Evolutionary conservation across 2,888 invertebrate species (phyloP), one percentile per base, ranked within the genome.

Genomic region (Lepidonotus clava): DNA sequence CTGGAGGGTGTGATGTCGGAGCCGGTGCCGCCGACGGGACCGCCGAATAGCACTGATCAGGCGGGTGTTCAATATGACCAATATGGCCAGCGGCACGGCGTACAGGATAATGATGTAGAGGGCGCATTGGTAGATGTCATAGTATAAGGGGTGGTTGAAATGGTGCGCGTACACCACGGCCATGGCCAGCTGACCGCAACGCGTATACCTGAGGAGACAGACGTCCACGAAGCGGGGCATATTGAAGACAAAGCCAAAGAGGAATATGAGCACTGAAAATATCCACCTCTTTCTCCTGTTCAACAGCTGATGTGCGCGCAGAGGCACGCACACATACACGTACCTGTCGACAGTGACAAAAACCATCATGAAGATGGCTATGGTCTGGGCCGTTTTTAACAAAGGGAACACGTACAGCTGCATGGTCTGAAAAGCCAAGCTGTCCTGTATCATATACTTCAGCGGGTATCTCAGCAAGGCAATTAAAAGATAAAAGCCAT

Each of bases 291-390:
- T 87, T 21, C 51, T 38, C 24, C 40, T 36, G 46, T 84, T 89
- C 87, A 90, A 88, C 4, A 88, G 38, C 5, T 76, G 21, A 0
- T 86, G 88, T 1, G 90, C 89, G 8, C 66, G 51, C 32, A 88
- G 71, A 4, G 89, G 89, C 36, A 61, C 32, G 77, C 89, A 89
- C 24, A 90, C 89, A 80, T 89, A 89, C 28, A 86, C 77, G 51
- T 84, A 90, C 4, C 90, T 77, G 83, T 90, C 90, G 24, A 89
- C 76, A 34, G 90, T 90, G 4, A 90, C 89, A 40, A 89, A 66
- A 5, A 89, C 87, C 80, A 90, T 87, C 88, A 89, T 88, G 87
- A 89, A 90, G 46, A 90, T 90, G n/a, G 87, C 84, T 24, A 88
- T 85, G 28, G 89, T 86, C 83, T 90, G 90, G 36, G 87, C 83